Percentiles rank a stretch among this genome's conserved stretches.
Conservation (phyloP, 2,888 invertebrate genomes). For the Sinhomidia bicolor region DNA sequence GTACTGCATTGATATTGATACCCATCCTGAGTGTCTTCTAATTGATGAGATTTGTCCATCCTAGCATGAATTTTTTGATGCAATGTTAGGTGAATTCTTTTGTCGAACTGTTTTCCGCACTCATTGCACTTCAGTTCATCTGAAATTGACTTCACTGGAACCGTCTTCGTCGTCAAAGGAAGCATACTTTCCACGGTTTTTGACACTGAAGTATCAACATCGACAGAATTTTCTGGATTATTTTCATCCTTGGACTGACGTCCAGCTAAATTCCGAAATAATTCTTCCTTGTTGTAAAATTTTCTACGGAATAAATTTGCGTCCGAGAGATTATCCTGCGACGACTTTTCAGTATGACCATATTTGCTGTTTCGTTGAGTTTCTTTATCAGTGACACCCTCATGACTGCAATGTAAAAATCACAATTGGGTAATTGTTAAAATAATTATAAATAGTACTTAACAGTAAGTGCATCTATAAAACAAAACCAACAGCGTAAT, state of each 20-base stretch:
- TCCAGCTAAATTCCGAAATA: conserved; percentile 18
- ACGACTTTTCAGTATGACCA: not conserved
- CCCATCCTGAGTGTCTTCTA: not conserved
- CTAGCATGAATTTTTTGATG: conserved; percentile 57
- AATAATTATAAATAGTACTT: no score
- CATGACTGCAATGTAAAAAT: no score
- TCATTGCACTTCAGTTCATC: conserved; percentile 50
- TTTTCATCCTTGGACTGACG: not conserved
- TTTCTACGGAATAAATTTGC: conserved; percentile 15
- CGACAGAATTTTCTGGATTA: not conserved
- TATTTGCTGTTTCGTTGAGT: not conserved
- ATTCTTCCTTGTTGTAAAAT: conserved; percentile 30
- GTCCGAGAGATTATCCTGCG: not conserved
- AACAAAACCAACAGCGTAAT: no score
- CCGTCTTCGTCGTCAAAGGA: not conserved
- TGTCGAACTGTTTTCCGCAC: conserved; percentile 47
- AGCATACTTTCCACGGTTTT: no score
- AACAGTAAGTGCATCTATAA: no score
- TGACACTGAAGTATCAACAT: no score
- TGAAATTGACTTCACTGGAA: not conserved
- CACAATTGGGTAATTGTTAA: no score
- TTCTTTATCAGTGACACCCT: not conserved
- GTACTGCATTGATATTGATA: not conserved
- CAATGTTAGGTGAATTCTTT: conserved; percentile 56
- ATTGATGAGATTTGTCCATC: conserved; percentile 28